A percentile compares a stretch with the other conserved stretches of the same genome.
Evolutionary conservation across 1,140 invertebrate genomes (phyloP).

Genomic region (Ceratoteleas bidentatus): DNA sequence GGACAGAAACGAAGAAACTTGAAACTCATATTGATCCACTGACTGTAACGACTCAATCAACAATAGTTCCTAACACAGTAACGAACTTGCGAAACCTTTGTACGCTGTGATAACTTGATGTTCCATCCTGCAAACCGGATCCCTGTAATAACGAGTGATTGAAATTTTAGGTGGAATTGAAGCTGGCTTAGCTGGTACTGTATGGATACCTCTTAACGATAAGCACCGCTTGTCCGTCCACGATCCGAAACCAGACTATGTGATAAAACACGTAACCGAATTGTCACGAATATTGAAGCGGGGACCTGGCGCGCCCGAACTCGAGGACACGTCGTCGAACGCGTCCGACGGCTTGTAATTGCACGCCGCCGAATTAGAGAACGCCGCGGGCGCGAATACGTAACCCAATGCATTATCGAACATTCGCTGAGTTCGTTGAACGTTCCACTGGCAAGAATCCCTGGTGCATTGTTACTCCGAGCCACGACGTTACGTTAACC

Average conservation of each 20-base stretch:
- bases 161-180: constrained; percentile 85
- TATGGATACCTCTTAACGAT: constrained; percentile 86
- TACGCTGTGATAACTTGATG: too few species aligned
- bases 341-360: constrained; percentile 76
- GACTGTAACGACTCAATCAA: too few species aligned
- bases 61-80: too few species aligned
- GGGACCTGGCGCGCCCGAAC: constrained; percentile 74
- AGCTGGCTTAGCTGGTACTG: constrained; percentile 87
- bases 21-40: too few species aligned
- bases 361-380: constrained; percentile 25
- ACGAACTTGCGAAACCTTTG: too few species aligned
- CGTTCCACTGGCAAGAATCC: constrained; percentile 31
- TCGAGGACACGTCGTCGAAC: constrained; percentile 79
- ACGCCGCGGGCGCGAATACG: constrained; percentile 22
- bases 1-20: too few species aligned
- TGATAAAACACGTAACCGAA: constrained; percentile 78
- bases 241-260: constrained; percentile 77
- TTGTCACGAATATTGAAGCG: constrained; percentile 73
- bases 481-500: constrained; percentile 43
- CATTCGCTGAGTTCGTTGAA: constrained; percentile 34
- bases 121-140: too few species aligned
- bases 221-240: constrained; percentile 70
- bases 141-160: constrained; percentile 33
- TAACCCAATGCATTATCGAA: constrained; percentile 30
- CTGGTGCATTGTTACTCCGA: constrained; percentile 44